phyloP scores from a whole-genome alignment of 2,888 invertebrate species.

The Lymantria dispar region DNA sequence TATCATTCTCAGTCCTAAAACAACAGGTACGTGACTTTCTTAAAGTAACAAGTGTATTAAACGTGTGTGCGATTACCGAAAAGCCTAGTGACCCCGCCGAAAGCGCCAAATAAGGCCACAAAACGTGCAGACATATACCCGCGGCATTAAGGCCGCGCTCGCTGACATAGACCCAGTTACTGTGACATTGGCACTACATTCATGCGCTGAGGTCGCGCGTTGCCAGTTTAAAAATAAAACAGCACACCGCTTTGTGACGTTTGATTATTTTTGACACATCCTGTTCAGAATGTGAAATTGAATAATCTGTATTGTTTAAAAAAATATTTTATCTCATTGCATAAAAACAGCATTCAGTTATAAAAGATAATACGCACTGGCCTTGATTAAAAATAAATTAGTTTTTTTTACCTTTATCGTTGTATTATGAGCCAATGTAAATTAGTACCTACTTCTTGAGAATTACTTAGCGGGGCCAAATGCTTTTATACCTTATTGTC shows the following conservation, averaged over 20 bases:
- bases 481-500: constrained; percentile 6
- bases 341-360: neutral
- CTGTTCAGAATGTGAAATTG: neutral
- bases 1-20: neutral
- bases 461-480: constrained; percentile 4
- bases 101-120: constrained; percentile 52
- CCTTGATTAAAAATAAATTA: neutral
- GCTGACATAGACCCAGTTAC: constrained; percentile 80
- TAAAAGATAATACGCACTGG: neutral
- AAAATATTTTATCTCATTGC: neutral
- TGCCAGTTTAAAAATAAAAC: constrained; percentile 75
- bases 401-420: neutral
- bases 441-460: neutral
- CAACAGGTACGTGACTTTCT: constrained; percentile 5
- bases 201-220: constrained; percentile 73
- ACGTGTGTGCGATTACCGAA: constrained; percentile 27
- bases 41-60: constrained; percentile 19
- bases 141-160: constrained; percentile 59
- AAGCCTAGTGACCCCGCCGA: constrained; percentile 44
- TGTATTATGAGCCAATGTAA: neutral
- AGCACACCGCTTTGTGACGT: constrained; percentile 40
- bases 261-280: constrained; percentile 36
- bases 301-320: neutral
- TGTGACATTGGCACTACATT: constrained; percentile 82
- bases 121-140: constrained; percentile 47